Evolutionary conservation across 2,888 invertebrate species (phyloP).

Genomic region (Pheosia gnoma): DNA sequence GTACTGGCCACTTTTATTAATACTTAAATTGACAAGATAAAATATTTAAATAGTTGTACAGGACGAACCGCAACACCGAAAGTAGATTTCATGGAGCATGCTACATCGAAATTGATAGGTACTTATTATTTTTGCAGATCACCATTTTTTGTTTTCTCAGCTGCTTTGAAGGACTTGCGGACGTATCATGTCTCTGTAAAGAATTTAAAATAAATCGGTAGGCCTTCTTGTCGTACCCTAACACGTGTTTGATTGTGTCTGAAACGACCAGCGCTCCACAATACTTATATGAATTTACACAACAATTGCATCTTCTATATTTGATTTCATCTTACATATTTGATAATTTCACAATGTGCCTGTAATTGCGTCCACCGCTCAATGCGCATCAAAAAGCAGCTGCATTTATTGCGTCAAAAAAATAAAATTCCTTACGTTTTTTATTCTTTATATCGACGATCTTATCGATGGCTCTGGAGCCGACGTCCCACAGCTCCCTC

Average conservation of each 20-base stretch:
- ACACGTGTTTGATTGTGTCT: too few relatives aligned
- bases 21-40: background rate
- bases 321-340: too few relatives aligned
- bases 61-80: background rate
- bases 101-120: background rate
- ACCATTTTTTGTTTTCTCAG: background rate
- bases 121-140: background rate
- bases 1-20: background rate
- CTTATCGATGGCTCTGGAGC: slow-evolving; percentile 63
- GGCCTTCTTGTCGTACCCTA: too few relatives aligned
- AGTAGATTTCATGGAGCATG: background rate
- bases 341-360: too few relatives aligned
- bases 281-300: too few relatives aligned
- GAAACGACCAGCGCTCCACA: too few relatives aligned
- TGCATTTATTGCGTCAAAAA: background rate
- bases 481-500: slow-evolving; percentile 70
- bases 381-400: too few relatives aligned
- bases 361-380: too few relatives aligned
- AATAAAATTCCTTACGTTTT: slow-evolving; percentile 20
- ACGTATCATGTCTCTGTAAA: slow-evolving; percentile 4
- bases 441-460: slow-evolving; percentile 61
- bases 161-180: background rate
- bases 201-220: background rate
- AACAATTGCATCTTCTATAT: too few relatives aligned
- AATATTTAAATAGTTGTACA: background rate